Evolutionary conservation across 2,888 invertebrate genomes (phyloP).

Genomic region (Microctonus hyperodae): DNA sequence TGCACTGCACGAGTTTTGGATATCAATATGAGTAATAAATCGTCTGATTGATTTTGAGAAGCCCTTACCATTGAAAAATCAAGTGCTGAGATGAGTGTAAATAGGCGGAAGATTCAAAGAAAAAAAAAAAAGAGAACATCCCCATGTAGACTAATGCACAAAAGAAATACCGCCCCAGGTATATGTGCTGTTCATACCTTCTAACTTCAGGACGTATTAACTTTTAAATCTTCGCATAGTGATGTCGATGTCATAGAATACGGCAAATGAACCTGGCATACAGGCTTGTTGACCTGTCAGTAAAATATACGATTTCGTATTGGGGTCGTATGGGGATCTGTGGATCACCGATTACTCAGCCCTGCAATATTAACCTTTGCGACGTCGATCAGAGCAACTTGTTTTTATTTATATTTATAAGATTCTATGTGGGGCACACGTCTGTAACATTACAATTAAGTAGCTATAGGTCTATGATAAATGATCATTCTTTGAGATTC

Average conservation of each 20-base stretch:
- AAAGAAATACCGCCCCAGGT: neutral
- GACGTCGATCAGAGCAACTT: neutral
- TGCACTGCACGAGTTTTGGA: too few species aligned
- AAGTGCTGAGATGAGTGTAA: neutral
- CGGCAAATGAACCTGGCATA: neutral
- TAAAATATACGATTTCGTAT: constrained; percentile 56
- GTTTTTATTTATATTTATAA: neutral
- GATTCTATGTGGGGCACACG: neutral
- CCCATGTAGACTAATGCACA: neutral
- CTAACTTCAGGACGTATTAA: neutral
- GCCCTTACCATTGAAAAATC: neutral
- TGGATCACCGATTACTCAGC: constrained; percentile 44
- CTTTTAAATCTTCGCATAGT: neutral
- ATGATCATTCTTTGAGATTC: too few species aligned
- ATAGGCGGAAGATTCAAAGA: neutral
- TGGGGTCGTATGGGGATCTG: constrained; percentile 56
- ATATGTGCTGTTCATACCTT: neutral
- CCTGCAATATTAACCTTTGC: neutral
- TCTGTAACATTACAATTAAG: too few species aligned
- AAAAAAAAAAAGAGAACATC: neutral
- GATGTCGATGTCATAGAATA: neutral
- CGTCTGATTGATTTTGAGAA: neutral
- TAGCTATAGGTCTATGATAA: too few species aligned
- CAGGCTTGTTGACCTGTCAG: constrained; percentile 37
- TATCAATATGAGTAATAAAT: too few species aligned